Evolutionary conservation across 2,113 vertebrate species (phyloP).

Genomic region (Leptodactylus fuscus): DNA sequence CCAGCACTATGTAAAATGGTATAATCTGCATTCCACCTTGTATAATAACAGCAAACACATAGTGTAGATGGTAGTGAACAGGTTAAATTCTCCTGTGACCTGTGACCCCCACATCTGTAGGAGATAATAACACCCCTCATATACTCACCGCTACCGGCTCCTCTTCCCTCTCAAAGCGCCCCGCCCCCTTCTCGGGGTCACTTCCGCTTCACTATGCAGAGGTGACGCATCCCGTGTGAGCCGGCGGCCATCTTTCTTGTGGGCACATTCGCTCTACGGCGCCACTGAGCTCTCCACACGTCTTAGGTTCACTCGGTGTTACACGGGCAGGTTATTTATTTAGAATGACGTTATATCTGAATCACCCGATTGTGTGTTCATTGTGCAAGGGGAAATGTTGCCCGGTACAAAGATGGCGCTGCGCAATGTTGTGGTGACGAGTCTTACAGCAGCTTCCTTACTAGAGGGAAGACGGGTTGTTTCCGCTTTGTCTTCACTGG

Average conservation of each 20-base stretch:
- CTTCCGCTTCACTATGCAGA: constrained; percentile 60
- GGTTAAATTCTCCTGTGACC: neutral
- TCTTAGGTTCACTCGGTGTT: neutral
- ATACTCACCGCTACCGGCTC: constrained; percentile 62
- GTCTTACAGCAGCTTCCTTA: neutral
- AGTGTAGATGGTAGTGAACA: neutral
- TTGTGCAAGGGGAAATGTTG: neutral
- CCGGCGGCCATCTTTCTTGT: constrained; percentile 27
- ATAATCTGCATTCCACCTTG: no score
- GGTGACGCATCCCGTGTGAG: no score
- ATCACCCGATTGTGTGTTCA: neutral
- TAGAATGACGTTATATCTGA: neutral
- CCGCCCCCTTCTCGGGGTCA: constrained; percentile 20
- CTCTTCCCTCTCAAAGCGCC: constrained; percentile 1
- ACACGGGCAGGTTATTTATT: neutral
- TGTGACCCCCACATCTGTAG: neutral
- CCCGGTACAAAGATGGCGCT: constrained; percentile 40
- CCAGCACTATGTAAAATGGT: neutral
- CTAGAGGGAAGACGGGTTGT: neutral
- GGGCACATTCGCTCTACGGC: neutral
- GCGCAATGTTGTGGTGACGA: neutral
- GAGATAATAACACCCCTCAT: constrained; percentile 47
- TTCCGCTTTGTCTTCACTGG: neutral
- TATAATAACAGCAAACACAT: neutral
- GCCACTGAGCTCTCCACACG: neutral